Evolutionary conservation across 2,888 invertebrate genomes (phyloP).

Genomic region (Aphidius colemani): DNA sequence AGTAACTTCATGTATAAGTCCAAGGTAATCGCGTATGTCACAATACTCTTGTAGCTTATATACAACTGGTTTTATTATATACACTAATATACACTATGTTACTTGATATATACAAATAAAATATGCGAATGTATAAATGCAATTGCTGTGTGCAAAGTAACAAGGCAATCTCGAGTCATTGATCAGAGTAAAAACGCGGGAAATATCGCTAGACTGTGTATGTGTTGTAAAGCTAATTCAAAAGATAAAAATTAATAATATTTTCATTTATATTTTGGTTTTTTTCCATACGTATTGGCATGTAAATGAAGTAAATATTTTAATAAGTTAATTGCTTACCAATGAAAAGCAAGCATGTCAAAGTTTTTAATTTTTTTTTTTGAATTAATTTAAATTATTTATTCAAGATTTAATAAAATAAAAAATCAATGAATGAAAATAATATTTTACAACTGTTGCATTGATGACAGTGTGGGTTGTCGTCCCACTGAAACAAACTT

Average conservation of each 20-base stretch:
- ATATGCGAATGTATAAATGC: slow-evolving; percentile 13
- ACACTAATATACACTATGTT: slow-evolving; percentile 7
- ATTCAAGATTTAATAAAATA: too few species aligned
- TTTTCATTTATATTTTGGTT: background rate
- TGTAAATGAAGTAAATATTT: background rate
- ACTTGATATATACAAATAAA: slow-evolving; percentile 13
- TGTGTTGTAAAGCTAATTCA: slow-evolving; percentile 13
- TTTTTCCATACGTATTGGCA: background rate
- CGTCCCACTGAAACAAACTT: too few species aligned
- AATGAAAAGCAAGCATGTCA: too few species aligned
- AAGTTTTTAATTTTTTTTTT: background rate
- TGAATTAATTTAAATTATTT: background rate
- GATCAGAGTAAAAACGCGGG: slow-evolving; percentile 47
- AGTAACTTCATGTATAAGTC: slow-evolving; percentile 44
- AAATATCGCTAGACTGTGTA: slow-evolving; percentile 32
- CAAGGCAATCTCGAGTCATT: slow-evolving; percentile 43
- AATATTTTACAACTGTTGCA: background rate
- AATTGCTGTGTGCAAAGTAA: slow-evolving; percentile 9
- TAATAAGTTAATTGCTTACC: background rate
- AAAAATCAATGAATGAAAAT: background rate
- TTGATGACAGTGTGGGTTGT: background rate
- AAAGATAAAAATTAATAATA: slow-evolving; percentile 9
- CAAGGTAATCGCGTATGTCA: slow-evolving; percentile 58
- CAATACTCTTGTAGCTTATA: slow-evolving; percentile 38
- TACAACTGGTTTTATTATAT: too few species aligned